Evolutionary conservation across 2,113 vertebrate genomes (phyloP).

Genomic region (Lonchura striata): DNA sequence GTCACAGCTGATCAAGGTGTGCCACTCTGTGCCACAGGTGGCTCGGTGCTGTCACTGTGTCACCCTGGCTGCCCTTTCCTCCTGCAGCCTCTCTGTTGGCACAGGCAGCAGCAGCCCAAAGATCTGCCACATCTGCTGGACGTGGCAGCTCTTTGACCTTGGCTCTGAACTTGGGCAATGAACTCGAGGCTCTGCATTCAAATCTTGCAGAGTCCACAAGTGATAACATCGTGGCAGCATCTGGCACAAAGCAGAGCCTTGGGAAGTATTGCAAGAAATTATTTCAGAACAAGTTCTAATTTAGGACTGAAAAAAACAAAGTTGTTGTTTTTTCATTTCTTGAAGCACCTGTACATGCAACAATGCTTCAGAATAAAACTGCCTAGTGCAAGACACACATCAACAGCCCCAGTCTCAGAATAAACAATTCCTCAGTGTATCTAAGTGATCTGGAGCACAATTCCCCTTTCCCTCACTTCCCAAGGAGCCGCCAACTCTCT

Average conservation of each 20-base stretch:
- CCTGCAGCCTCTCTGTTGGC: background rate
- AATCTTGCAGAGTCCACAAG: background rate
- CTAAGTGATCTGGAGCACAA: background rate
- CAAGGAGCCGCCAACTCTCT: background rate
- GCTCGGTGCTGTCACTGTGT: background rate
- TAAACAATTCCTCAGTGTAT: background rate
- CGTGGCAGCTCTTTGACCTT: slow-evolving; percentile 27
- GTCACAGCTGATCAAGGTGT: background rate
- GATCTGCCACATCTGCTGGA: background rate
- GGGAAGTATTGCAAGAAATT: background rate
- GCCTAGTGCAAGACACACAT: background rate
- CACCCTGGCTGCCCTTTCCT: background rate
- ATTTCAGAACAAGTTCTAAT: background rate
- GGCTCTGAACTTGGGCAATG: background rate
- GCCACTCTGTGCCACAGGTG: too few species aligned
- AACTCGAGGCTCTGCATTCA: background rate
- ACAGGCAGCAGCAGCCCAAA: background rate
- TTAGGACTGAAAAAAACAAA: background rate
- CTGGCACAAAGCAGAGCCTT: background rate
- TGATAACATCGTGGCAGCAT: background rate
- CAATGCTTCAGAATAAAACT: background rate
- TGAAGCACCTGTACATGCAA: background rate
- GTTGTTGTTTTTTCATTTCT: background rate
- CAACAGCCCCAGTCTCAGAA: background rate
- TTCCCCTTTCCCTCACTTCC: background rate